Percentiles rank a stretch among this genome's conserved stretches.
Conservation (phyloP, 23 tunicate species). For the Aplidium turbinatum region DNA sequence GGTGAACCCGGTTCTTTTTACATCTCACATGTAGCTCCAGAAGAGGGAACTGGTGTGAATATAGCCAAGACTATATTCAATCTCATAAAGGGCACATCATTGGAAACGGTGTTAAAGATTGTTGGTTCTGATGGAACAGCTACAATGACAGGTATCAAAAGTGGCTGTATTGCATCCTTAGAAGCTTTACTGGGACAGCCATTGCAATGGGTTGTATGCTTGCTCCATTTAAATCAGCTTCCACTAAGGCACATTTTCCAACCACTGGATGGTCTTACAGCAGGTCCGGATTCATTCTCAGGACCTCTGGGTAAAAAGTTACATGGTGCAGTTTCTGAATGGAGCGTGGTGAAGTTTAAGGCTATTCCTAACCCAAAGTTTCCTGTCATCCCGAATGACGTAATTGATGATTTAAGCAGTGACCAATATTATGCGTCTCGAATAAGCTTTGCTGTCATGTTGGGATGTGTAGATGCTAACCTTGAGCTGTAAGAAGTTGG, state of each 20-base stretch:
- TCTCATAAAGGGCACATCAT: constrained; percentile 8
- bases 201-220: constrained; percentile 30
- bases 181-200: constrained; percentile 22
- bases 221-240: too few species aligned
- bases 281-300: too few species aligned
- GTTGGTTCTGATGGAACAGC: constrained; percentile 40
- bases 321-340: constrained; percentile 30
- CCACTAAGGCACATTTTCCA: too few species aligned
- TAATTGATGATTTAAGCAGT: constrained; percentile 30
- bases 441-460: constrained; percentile 22
- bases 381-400: constrained; percentile 6
- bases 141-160: constrained; percentile 22
- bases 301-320: constrained; percentile 29
- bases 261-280: too few species aligned
- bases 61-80: constrained; percentile 12
- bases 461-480: constrained; percentile 13
- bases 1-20: constrained; percentile 33
- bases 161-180: constrained; percentile 7
- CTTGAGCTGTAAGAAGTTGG: constrained; percentile 23
- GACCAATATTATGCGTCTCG: constrained; percentile 30
- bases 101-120: neutral
- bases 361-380: constrained; percentile 28
- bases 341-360: constrained; percentile 24
- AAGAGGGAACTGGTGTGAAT: constrained; percentile 14
- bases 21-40: constrained; percentile 20